phyloP scores from a whole-genome alignment of 2,888 invertebrate genomes.

The Sesia bembeciformis region DNA sequence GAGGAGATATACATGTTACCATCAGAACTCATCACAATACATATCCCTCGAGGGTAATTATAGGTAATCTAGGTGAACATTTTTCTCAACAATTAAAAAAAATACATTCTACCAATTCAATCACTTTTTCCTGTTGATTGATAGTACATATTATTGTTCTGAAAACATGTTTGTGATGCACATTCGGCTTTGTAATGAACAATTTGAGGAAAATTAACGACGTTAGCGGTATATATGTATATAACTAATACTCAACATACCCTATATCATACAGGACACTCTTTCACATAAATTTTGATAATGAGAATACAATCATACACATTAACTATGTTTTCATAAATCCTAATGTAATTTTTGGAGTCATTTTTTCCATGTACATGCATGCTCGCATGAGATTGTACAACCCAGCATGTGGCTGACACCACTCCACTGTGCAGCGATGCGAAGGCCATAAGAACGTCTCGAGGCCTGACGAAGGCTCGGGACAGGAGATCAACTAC shows the following conservation, averaged over 20 bases:
- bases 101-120: too few species aligned
- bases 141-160: background rate
- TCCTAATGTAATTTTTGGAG: conserved; percentile 61
- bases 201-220: conserved; percentile 23
- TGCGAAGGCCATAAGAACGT: too few species aligned
- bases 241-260: conserved; percentile 18
- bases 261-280: conserved; percentile 28
- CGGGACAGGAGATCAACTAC: too few species aligned
- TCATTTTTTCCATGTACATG: conserved; percentile 34
- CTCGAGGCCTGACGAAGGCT: too few species aligned
- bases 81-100: too few species aligned
- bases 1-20: too few species aligned
- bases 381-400: conserved; percentile 47
- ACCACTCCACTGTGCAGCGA: too few species aligned
- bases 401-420: conserved; percentile 32
- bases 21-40: too few species aligned
- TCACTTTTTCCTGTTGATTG: background rate
- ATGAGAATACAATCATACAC: conserved; percentile 51
- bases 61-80: too few species aligned
- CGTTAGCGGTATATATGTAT: conserved; percentile 53
- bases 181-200: conserved; percentile 3
- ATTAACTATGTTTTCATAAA: conserved; percentile 50
- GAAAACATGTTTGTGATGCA: background rate
- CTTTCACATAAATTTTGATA: conserved; percentile 47
- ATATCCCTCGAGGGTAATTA: too few species aligned